Percentiles rank a stretch among this genome's conserved stretches.
Evolutionary conservation across 2,113 vertebrate species (phyloP).

Genomic region (Elephas maximus): DNA sequence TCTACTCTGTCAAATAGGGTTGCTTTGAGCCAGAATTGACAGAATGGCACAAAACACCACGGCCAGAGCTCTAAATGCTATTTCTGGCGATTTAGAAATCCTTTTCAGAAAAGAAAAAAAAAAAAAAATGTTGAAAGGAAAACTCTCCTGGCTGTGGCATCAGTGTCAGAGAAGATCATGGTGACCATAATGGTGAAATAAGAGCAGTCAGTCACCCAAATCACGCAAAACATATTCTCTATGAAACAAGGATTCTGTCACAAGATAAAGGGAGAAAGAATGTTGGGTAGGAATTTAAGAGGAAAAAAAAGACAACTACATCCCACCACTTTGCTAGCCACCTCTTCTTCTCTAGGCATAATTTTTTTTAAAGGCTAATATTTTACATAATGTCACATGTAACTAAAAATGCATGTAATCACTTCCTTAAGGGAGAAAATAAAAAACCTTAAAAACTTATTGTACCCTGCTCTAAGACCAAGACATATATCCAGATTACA

Average conservation of each 20-base stretch:
- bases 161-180: neutral
- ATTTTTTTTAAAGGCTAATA: neutral
- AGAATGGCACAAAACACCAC: too few relatives aligned
- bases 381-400: neutral
- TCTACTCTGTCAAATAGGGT: too few relatives aligned
- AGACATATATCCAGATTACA: too few relatives aligned
- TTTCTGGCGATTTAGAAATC: too few relatives aligned
- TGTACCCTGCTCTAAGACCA: too few relatives aligned
- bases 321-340: neutral
- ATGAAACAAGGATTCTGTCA: neutral
- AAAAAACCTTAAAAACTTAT: too few relatives aligned
- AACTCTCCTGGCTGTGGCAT: neutral
- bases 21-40: too few relatives aligned
- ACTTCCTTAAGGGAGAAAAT: neutral
- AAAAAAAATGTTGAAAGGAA: too few relatives aligned
- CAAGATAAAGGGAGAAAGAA: neutral
- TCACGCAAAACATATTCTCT: neutral
- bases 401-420: neutral
- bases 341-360: neutral
- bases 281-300: neutral
- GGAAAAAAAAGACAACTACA: neutral
- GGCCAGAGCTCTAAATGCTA: too few relatives aligned
- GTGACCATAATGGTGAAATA: neutral
- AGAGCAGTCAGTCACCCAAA: neutral
- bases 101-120: too few relatives aligned